These are phyloP conservation scores for Lepidurus arcticus DNA, from an alignment of 1,140 invertebrate genomes.

Conservation along the genomic window DNA sequence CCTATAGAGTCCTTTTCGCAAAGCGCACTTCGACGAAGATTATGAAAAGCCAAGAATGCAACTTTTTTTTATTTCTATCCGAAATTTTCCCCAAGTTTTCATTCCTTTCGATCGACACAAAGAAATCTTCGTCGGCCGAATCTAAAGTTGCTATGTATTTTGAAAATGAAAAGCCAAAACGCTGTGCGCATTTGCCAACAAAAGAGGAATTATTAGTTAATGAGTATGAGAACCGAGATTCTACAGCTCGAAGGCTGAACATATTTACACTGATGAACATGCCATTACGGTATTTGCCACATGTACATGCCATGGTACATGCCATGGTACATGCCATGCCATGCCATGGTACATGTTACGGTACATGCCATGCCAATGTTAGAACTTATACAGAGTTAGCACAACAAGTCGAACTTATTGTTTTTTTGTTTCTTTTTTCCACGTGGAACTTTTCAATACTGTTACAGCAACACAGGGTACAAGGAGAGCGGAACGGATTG, in stretches of 20 bases:
- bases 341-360: too few species aligned
- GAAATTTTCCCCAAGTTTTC: background rate
- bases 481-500: background rate
- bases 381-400: background rate
- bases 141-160: constrained; percentile 22
- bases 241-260: background rate
- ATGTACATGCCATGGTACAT: too few species aligned
- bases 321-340: too few species aligned
- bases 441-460: constrained; percentile 9
- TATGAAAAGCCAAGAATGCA: too few species aligned
- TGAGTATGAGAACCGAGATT: constrained; percentile 3
- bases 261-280: constrained; percentile 16
- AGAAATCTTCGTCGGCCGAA: background rate
- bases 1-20: too few species aligned
- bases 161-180: constrained; percentile 1
- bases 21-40: too few species aligned
- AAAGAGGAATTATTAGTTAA: constrained; percentile 12
- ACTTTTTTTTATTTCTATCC: background rate
- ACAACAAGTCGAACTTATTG: background rate
- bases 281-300: constrained; percentile 16
- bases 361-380: constrained; percentile 16
- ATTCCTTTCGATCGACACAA: background rate
- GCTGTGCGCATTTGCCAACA: constrained; percentile 1
- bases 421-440: background rate
- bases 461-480: background rate